Base-by-base conservation (phyloP, 2,888 invertebrate genomes). In the Matsumyia berberina region DNA sequence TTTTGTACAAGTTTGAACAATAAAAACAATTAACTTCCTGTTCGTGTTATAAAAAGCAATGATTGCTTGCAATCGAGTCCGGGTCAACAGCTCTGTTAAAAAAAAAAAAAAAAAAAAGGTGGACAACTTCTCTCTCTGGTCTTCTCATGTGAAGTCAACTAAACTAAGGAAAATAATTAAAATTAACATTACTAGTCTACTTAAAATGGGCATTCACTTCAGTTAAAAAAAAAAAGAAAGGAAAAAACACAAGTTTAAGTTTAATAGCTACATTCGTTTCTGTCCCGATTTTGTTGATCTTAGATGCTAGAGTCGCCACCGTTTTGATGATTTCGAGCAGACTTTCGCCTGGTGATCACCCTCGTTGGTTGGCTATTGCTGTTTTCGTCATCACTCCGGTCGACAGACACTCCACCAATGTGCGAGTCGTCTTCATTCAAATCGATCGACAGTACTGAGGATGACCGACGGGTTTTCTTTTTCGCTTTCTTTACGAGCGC, bases 361-460 rank as follows among this genome's bases (percentile, higher is more conserved):
- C 85, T 77, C 15, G 87, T 87, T 62, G 85, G 85, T 46, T 74
- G 86, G 60, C 72, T 72, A 74, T 86, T 83, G 44, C 82, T 85
- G 44, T 86, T 77, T 29, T 86, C 87, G 12, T 85, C 79, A 39
- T 86, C 82, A 19, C 78, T 77, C 37, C 62, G 76, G 33, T 76
- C 80, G 11, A 86, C 87, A 5, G 86, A 87, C 31, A 82, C 86
- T 5, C 86, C 88, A 3, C 86, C 87, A 53, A 87, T 87, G 42
- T 87, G 87, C 44, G 87, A 87, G 49, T 88, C 88, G 39, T 87
- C 88, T 53, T 88, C 88, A 86, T 88, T 87, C 12, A 87, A 73
- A 86, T 88, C 88, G 39, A 88, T 87, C 44, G 88, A 88, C 69
- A 88, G 66, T 39, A 88, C 87, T 15, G 88, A 88, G n/a, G 88